Percentiles rank a stretch among this genome's conserved stretches.
phyloP scores from a whole-genome alignment of 2,113 vertebrate genomes.

The Lycocorax pyrrhopterus region DNA sequence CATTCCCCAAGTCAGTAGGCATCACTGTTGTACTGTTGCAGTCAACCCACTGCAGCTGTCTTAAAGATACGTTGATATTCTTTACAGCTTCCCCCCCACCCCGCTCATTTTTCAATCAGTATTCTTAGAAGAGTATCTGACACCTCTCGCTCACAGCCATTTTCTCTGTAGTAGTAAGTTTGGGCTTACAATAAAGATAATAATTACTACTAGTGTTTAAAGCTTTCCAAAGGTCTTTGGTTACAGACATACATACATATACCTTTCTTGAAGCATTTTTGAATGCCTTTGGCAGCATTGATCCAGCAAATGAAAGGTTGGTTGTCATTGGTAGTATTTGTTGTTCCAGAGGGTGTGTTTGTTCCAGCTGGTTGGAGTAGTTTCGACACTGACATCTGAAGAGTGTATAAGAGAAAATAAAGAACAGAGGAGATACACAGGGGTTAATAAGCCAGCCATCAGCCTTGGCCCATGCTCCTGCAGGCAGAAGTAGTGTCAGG shows the following conservation, averaged over 20 bases:
- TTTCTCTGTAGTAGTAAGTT: not conserved
- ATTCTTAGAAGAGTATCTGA: not conserved
- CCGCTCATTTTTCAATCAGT: not conserved
- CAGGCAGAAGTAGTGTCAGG: not conserved
- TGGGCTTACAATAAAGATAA: not conserved
- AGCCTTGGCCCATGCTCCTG: not conserved
- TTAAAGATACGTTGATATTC: not conserved
- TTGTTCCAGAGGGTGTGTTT: not conserved
- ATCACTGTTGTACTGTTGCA: not conserved
- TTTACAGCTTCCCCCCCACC: not conserved
- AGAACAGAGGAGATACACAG: not conserved
- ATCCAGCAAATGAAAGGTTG: not conserved
- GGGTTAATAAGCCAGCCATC: not conserved
- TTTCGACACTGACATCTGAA: not conserved
- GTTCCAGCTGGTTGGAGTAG: not conserved
- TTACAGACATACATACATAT: not conserved
- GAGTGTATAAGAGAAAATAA: not conserved
- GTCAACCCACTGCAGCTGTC: not conserved
- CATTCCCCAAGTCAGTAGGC: not conserved
- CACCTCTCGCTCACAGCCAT: not conserved
- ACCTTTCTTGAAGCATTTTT: not conserved
- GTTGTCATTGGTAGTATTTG: not conserved
- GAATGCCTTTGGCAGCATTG: not conserved
- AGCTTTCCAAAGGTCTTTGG: not conserved
- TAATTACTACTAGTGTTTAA: not conserved